These are phyloP conservation scores for Myotis findleyi DNA, from an alignment of 2,797 vertebrate genomes.

Conservation along the genomic window DNA sequence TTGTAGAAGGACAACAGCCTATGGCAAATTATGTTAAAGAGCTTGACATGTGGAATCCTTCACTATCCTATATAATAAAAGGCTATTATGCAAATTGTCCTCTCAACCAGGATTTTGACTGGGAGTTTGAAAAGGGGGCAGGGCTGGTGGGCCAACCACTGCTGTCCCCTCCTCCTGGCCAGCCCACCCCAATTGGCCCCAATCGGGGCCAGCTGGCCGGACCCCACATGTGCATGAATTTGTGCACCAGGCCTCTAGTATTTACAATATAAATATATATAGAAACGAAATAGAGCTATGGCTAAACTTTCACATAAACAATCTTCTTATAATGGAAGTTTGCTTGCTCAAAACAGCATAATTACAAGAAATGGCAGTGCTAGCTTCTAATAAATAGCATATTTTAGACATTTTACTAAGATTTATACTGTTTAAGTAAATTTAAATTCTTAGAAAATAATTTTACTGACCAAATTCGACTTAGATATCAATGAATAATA, in stretches of 20 bases:
- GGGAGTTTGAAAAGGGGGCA: too few relatives aligned
- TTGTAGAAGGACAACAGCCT: not conserved
- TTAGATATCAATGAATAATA: not conserved
- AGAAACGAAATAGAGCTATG: not conserved
- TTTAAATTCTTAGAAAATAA: not conserved
- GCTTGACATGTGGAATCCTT: not conserved
- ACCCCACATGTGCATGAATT: too few relatives aligned
- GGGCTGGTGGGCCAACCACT: too few relatives aligned
- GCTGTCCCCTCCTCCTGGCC: too few relatives aligned
- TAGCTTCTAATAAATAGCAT: not conserved
- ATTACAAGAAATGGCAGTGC: not conserved
- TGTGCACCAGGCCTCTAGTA: not conserved
- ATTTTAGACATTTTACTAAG: not conserved
- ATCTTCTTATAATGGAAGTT: not conserved
- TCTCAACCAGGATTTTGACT: too few relatives aligned
- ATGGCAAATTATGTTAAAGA: not conserved
- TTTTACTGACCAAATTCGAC: not conserved
- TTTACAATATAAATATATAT: not conserved
- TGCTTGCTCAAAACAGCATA: not conserved
- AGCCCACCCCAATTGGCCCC: too few relatives aligned
- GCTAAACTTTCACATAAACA: not conserved
- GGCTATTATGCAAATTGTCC: too few relatives aligned
- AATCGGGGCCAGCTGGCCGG: too few relatives aligned
- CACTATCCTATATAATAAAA: not conserved
- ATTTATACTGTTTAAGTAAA: not conserved